These are phyloP conservation scores for Amphimallon solstitiale DNA, from an alignment of 2,888 invertebrate genomes.

Conservation along the genomic window DNA sequence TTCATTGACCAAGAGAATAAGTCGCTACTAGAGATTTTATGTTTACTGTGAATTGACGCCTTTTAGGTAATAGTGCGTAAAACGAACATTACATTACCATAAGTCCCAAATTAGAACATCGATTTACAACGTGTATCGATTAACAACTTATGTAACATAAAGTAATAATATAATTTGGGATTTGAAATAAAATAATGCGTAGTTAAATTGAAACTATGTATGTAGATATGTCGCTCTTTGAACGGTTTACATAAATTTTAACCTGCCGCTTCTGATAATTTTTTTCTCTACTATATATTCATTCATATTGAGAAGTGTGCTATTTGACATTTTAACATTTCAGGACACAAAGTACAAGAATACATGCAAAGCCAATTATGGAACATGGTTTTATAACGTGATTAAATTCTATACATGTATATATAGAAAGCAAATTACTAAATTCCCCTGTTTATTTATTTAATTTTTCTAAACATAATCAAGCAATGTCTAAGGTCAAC, in stretches of 20 bases:
- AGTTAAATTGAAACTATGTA: neutral
- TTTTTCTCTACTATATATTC: neutral
- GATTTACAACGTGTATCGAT: no score
- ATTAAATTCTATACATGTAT: neutral
- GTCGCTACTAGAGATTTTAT: no score
- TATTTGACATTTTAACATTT: no score
- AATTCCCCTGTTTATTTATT: neutral
- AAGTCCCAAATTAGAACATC: no score
- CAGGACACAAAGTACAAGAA: neutral
- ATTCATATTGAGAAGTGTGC: no score
- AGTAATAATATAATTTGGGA: no score
- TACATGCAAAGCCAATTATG: neutral
- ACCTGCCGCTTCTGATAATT: neutral
- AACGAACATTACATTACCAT: no score
- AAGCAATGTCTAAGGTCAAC: slow-evolving; percentile 9
- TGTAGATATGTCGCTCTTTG: neutral
- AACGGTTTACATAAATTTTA: neutral
- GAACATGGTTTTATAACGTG: neutral
- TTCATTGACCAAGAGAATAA: no score
- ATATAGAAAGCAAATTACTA: neutral
- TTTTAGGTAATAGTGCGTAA: no score
- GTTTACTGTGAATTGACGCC: no score
- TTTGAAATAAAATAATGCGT: no score
- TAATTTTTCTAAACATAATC: neutral
- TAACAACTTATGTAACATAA: no score